A percentile compares a stretch with the other conserved stretches of the same genome.
Conservation (phyloP, 2,797 vertebrate species). For the Crocodylus rhombifer region DNA sequence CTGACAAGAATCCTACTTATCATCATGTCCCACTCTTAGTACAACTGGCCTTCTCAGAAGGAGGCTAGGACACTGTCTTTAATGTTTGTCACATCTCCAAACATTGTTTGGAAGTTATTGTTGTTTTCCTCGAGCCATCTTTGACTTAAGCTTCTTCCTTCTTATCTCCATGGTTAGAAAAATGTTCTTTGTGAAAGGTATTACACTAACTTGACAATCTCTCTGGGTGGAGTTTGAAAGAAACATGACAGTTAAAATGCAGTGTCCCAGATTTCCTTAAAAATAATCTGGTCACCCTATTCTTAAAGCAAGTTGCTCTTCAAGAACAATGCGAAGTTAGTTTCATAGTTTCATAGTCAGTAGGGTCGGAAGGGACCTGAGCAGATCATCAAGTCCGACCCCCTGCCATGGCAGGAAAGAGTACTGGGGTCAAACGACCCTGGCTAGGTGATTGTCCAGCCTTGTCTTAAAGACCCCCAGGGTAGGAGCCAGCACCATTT, state of each 20-base stretch:
- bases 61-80: not conserved
- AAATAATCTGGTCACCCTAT: too few relatives aligned
- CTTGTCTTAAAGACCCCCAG: too few relatives aligned
- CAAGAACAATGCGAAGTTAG: too few relatives aligned
- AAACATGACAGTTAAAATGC: slow-evolving; percentile 13
- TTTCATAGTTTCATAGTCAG: too few relatives aligned
- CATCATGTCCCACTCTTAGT: not conserved
- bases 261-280: not conserved
- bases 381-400: too few relatives aligned
- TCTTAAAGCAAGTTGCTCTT: too few relatives aligned
- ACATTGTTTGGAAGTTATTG: not conserved
- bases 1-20: not conserved
- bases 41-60: not conserved
- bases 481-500: too few relatives aligned
- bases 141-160: not conserved
- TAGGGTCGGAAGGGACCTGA: too few relatives aligned
- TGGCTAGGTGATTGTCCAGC: too few relatives aligned
- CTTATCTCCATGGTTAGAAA: not conserved
- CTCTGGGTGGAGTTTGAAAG: not conserved
- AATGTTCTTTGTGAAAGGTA: not conserved
- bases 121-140: not conserved
- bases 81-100: not conserved
- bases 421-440: too few relatives aligned
- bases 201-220: not conserved
- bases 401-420: too few relatives aligned